These are phyloP conservation scores for Rhegmatorhina hoffmannsi DNA, from an alignment of 2,113 vertebrate species.

Conservation along the genomic window DNA sequence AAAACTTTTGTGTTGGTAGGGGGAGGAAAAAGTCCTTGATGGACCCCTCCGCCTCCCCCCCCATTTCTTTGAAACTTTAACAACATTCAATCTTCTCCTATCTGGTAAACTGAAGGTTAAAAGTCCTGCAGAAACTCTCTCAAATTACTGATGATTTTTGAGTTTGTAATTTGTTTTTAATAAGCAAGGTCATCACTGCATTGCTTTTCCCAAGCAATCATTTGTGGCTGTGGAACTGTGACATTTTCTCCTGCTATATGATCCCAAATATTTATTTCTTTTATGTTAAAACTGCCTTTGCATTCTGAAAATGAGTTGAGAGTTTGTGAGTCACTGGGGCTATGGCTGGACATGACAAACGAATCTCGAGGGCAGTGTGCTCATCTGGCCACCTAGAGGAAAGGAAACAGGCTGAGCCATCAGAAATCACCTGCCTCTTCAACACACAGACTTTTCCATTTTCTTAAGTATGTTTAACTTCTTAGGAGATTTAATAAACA, in stretches of 20 bases:
- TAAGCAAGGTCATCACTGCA: neutral
- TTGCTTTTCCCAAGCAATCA: neutral
- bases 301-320: neutral
- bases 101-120: neutral
- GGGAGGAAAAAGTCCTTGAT: too few relatives aligned
- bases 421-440: neutral
- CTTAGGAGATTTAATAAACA: neutral
- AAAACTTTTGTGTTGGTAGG: too few relatives aligned
- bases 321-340: neutral
- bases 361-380: neutral
- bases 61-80: too few relatives aligned
- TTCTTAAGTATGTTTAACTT: neutral
- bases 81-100: neutral
- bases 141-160: neutral
- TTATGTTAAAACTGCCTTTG: neutral
- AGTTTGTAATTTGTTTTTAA: neutral
- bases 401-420: neutral
- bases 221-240: neutral
- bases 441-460: neutral
- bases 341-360: neutral
- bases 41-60: too few relatives aligned
- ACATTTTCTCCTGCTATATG: neutral
- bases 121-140: neutral
- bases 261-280: neutral
- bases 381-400: neutral